Conservation (phyloP, 35 echinoderm and acorn worm species). For the Ophioderma brevispina region DNA sequence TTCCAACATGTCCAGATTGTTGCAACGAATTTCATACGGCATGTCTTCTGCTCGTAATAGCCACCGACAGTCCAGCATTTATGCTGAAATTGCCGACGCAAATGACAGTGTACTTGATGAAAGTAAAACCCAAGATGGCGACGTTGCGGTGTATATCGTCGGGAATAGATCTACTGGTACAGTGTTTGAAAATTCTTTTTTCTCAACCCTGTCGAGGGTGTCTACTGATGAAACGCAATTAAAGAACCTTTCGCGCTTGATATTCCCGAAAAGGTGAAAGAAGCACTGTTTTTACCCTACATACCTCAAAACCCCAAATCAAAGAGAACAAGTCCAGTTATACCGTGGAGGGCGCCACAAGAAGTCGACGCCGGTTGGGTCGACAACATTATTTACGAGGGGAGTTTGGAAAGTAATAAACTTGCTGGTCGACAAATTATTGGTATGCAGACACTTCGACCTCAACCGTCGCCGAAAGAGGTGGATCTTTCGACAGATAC, state of each 20-base stretch:
- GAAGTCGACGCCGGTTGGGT: neutral
- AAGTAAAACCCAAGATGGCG: neutral
- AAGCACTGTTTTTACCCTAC: neutral
- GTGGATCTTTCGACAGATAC: too few relatives aligned
- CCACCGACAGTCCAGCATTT: neutral
- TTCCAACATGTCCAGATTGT: neutral
- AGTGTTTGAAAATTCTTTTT: neutral
- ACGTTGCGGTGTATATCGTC: neutral
- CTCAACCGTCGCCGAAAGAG: neutral
- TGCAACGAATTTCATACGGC: neutral
- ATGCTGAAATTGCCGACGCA: neutral
- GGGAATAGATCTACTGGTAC: neutral
- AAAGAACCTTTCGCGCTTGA: neutral
- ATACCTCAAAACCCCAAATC: neutral
- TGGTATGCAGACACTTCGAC: neutral
- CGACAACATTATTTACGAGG: neutral
- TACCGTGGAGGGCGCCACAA: neutral
- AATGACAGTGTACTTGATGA: neutral
- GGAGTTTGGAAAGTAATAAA: neutral
- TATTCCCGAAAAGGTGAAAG: neutral
- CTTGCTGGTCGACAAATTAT: neutral
- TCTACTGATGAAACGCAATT: neutral
- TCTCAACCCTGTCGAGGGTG: neutral
- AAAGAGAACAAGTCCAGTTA: neutral
- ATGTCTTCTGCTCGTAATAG: neutral